phyloP scores from a whole-genome alignment of 2,888 invertebrate species.

The Panopea generosa region DNA sequence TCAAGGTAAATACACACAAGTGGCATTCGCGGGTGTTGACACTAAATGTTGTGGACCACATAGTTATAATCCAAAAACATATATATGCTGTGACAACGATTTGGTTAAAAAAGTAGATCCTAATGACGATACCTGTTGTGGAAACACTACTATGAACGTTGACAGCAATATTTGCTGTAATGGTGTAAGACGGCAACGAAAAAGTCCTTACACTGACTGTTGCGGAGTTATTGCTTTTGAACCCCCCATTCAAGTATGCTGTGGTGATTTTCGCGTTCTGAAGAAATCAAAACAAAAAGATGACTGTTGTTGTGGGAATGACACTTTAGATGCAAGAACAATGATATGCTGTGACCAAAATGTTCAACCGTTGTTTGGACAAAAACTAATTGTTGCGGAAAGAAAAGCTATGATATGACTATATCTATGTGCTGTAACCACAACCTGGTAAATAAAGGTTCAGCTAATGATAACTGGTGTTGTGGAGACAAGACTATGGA shows the following conservation, averaged over 20 bases:
- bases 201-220: conserved; percentile 38
- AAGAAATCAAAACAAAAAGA: conserved; percentile 48
- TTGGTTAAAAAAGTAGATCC: conserved; percentile 29
- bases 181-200: conserved; percentile 26
- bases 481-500: conserved; percentile 44
- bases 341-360: conserved; percentile 48
- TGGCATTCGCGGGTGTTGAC: conserved; percentile 26
- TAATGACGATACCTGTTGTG: conserved; percentile 45
- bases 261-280: conserved; percentile 37
- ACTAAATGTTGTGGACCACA: conserved; percentile 46
- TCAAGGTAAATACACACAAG: conserved; percentile 44
- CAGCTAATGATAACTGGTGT: conserved; percentile 26
- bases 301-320: conserved; percentile 54
- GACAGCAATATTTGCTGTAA: conserved; percentile 45
- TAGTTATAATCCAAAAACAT: conserved; percentile 36
- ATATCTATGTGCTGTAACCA: conserved; percentile 43
- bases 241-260: conserved; percentile 34
- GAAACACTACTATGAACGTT: conserved; percentile 41
- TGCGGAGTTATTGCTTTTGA: conserved; percentile 45
- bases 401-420: conserved; percentile 40
- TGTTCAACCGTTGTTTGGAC: conserved; percentile 34
- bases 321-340: conserved; percentile 40
- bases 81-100: conserved; percentile 42
- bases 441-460: conserved; percentile 23
- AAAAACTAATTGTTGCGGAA: conserved; percentile 47